Percentiles rank a stretch among this genome's conserved stretches.
These are phyloP conservation scores for Aleiodes sp. DNA, from an alignment of 1,140 invertebrate species.

Conservation along the genomic window DNA sequence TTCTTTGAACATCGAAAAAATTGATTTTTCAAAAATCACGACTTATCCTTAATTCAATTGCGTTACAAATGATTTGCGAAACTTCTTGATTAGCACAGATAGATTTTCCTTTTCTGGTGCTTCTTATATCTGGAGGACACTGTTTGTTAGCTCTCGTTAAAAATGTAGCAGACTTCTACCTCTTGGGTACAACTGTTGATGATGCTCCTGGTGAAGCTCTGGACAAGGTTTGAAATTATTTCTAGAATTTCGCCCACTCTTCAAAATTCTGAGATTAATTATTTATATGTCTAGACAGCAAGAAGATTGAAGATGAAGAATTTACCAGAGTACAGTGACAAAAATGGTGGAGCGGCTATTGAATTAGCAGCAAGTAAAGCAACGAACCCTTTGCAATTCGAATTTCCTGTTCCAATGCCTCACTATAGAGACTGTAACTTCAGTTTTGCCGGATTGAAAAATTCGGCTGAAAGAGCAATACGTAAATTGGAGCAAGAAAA, in stretches of 20 bases:
- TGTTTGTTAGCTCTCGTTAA: constrained; percentile 83
- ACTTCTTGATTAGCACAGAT: constrained; percentile 65
- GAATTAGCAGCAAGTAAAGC: constrained; percentile 82
- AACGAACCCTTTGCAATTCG: constrained; percentile 72
- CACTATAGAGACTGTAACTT: constrained; percentile 81
- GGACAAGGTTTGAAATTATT: constrained; percentile 77
- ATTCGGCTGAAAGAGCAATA: constrained; percentile 66
- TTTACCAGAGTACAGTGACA: constrained; percentile 75
- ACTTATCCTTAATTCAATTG: no score
- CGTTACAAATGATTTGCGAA: constrained; percentile 5
- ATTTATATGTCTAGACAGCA: constrained; percentile 71
- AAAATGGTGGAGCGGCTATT: constrained; percentile 86
- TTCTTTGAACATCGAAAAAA: no score
- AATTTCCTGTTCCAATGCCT: constrained; percentile 72
- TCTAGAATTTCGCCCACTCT: no score
- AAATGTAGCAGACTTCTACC: constrained; percentile 78
- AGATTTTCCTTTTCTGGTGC: constrained; percentile 88
- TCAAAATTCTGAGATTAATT: constrained; percentile 15
- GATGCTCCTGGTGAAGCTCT: constrained; percentile 91
- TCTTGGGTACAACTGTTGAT: constrained; percentile 83
- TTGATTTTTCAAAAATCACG: no score
- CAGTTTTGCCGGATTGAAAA: constrained; percentile 83
- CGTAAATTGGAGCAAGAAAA: constrained; percentile 70
- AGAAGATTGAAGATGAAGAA: constrained; percentile 86
- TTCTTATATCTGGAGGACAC: constrained; percentile 93